Percentiles rank a stretch among this genome's conserved stretches.
Evolutionary conservation across 2,113 vertebrate species (phyloP).

Genomic region (Rallus limicola): DNA sequence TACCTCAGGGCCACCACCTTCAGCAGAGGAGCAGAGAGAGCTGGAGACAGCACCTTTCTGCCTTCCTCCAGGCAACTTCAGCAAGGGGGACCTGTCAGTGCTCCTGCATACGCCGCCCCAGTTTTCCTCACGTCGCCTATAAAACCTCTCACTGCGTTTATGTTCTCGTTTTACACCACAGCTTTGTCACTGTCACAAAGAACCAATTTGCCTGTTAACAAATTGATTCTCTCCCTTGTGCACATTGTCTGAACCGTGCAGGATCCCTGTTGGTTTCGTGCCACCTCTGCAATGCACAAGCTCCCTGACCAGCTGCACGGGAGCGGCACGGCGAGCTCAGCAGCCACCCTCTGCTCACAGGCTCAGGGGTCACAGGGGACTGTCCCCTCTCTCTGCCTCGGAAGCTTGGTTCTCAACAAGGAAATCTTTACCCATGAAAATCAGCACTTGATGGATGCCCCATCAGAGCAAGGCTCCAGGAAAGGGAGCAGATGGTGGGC

Average conservation of each 20-base stretch:
- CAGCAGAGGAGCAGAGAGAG: neutral
- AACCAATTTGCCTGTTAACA: constrained; percentile 43
- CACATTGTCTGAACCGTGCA: constrained; percentile 11
- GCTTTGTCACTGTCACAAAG: constrained; percentile 51
- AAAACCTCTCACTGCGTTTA: constrained; percentile 38
- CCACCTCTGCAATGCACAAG: neutral
- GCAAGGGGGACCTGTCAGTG: neutral
- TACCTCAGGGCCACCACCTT: neutral
- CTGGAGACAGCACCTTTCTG: neutral
- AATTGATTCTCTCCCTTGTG: constrained; percentile 22
- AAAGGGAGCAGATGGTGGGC: neutral
- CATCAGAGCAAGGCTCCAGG: neutral
- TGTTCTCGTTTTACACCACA: neutral
- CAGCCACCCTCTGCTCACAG: neutral
- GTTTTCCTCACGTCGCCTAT: neutral
- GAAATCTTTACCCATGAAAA: neutral
- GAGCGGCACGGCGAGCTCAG: neutral
- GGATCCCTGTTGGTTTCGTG: constrained; percentile 42
- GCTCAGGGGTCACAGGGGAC: neutral
- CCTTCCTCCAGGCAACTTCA: neutral
- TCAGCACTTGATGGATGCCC: neutral
- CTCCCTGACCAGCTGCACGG: neutral
- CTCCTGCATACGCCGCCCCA: neutral
- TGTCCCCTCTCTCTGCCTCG: neutral
- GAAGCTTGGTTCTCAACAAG: neutral